Base-by-base conservation (phyloP, 2,113 vertebrate species). In the Trochalopteron elliotii region DNA sequence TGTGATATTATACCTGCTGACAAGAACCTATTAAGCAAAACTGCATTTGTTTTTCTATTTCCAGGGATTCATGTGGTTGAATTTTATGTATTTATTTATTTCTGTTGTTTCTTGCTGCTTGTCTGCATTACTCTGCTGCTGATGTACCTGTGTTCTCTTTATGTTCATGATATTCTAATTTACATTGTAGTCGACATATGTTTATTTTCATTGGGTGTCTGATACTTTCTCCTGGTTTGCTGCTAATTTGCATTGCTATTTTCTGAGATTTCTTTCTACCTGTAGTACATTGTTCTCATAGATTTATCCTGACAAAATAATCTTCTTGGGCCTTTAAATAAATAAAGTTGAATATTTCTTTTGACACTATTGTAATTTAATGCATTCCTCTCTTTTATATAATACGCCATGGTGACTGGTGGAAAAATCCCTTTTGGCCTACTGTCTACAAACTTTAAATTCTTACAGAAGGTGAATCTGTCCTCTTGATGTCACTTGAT, bases 201-300 rank as follows among this genome's bases (percentile, higher is more conserved):
- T 83, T 96, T 95, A n/a, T 96, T 96, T 96, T 83, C 69, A 77
- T 37, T 85, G 30, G 5, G 4, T 93, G 49, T 63, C 88, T 90
- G 55, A 65, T 74, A 60, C 8, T 91, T 39, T 63, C 22, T 86
- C 42, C 24, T 88, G 7, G 45, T 86, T 88, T 53, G 30, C 25
- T 92, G 19, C 5, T 92, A 40, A 75, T 94, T 89, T 92, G 30
- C 47, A 64, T 67, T 83, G 10, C 15, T 88, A 37, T 74, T 96
- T 85, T 68, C 69, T 79, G 35, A 84, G 22, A 49, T 79, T 60
- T 77, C 55, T 74, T 64, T 85, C 44, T 64, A 65, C 5, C 6
- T 64, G 5, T 50, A 42, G 14, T 55, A 45, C 49, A 64, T 33
- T 56, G 4, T 47, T 63, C 44, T 81, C 5, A 2, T 37, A 83